Evolutionary conservation across 2,888 invertebrate species (phyloP).

Genomic region (Leptopilina drosophilae): DNA sequence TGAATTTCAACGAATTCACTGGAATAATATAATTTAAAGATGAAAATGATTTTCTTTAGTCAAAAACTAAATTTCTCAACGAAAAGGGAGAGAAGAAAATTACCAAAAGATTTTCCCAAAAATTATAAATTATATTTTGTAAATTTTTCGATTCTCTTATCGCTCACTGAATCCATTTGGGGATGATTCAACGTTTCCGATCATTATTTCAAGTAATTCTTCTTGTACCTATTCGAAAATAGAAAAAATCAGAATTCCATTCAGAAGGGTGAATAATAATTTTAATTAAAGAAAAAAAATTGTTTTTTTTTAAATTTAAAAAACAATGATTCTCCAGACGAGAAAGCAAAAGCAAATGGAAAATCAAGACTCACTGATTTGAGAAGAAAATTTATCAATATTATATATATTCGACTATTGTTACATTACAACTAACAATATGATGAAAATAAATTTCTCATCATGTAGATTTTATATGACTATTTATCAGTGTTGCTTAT

Average conservation of each 20-base stretch:
- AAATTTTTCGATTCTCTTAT: neutral
- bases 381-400: conserved; percentile 55
- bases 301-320: too few species aligned
- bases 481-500: conserved; percentile 68
- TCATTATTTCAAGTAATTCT: neutral
- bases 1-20: too few species aligned
- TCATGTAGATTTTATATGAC: conserved; percentile 66
- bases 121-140: conserved; percentile 31
- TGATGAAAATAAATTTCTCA: conserved; percentile 50
- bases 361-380: conserved; percentile 58
- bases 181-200: conserved; percentile 1
- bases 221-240: neutral
- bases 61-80: too few species aligned
- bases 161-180: conserved; percentile 1
- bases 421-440: conserved; percentile 8
- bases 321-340: too few species aligned
- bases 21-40: too few species aligned
- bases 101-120: neutral
- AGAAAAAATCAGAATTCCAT: neutral
- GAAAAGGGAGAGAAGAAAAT: neutral
- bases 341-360: too few species aligned
- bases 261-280: neutral
- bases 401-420: neutral
- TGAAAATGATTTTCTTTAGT: too few species aligned
- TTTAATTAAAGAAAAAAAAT: neutral